phyloP scores from a whole-genome alignment of 1,140 invertebrate species.

The Doryteuthis pealeii region DNA sequence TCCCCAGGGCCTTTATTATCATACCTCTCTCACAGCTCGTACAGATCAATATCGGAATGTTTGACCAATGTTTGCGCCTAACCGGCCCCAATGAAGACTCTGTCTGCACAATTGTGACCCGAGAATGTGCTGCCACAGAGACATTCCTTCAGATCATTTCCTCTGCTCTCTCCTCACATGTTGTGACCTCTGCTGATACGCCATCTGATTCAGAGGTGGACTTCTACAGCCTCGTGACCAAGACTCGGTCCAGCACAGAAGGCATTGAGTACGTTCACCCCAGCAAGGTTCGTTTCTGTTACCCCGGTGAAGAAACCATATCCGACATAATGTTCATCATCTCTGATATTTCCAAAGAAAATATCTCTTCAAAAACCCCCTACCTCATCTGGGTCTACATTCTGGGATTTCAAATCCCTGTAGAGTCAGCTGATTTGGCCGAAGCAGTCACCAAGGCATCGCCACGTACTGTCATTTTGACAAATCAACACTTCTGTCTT shows the following conservation, averaged over 20 bases:
- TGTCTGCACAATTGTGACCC: slow-evolving; percentile 48
- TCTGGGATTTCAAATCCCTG: slow-evolving; percentile 35
- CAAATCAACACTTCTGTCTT: slow-evolving; percentile 46
- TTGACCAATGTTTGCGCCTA: slow-evolving; percentile 55
- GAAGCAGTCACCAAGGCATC: slow-evolving; percentile 20
- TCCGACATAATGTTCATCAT: slow-evolving; percentile 51
- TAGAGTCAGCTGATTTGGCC: slow-evolving; percentile 20
- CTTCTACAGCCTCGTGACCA: slow-evolving; percentile 47
- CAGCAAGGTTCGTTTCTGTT: slow-evolving; percentile 52
- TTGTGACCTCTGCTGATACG: slow-evolving; percentile 41
- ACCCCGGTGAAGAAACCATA: slow-evolving; percentile 54
- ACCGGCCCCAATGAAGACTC: slow-evolving; percentile 42
- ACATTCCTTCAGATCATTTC: slow-evolving; percentile 45
- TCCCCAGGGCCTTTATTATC: slow-evolving; percentile 9
- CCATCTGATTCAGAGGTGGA: slow-evolving; percentile 49
- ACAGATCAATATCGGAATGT: slow-evolving; percentile 54
- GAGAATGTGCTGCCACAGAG: slow-evolving; percentile 41
- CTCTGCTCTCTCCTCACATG: slow-evolving; percentile 37
- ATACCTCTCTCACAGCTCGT: slow-evolving; percentile 37
- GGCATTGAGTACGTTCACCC: slow-evolving; percentile 50
- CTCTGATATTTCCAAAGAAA: slow-evolving; percentile 12
- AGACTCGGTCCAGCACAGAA: slow-evolving; percentile 43
- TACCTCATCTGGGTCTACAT: slow-evolving; percentile 38
- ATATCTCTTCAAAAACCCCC: neutral
- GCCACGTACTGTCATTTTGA: slow-evolving; percentile 50